A percentile compares a stretch with the other conserved stretches of the same genome.
Conservation (phyloP, 2,888 invertebrate genomes). For the Amphipoea oculea region DNA sequence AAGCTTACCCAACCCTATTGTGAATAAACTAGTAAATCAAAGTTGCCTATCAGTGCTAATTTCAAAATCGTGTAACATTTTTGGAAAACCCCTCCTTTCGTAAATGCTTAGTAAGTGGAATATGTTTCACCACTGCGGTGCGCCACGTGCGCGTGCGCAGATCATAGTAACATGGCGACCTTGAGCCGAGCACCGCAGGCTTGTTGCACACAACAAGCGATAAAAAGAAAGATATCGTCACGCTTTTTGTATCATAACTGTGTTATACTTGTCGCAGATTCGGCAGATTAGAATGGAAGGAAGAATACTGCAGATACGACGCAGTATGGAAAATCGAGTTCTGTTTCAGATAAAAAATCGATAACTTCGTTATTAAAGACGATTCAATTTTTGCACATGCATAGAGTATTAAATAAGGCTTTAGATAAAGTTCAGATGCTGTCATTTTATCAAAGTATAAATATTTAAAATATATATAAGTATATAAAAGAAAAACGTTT, state of each 20-base stretch:
- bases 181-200: conserved; percentile 24
- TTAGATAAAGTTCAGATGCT: too few species aligned
- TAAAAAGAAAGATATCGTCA: conserved; percentile 14
- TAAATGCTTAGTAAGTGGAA: conserved; percentile 31
- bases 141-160: conserved; percentile 37
- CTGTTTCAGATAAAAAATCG: too few species aligned
- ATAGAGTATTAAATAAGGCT: too few species aligned
- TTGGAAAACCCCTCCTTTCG: conserved; percentile 55
- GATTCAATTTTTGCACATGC: too few species aligned
- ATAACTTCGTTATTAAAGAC: too few species aligned
- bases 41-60: not conserved
- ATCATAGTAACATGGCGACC: conserved; percentile 32
- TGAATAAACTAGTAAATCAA: conserved; percentile 31
- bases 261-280: not conserved
- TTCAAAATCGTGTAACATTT: conserved; percentile 17
- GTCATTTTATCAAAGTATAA: too few species aligned
- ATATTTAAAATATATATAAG: too few species aligned
- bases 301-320: not conserved
- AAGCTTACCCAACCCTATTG: conserved; percentile 7
- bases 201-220: conserved; percentile 12
- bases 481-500: too few species aligned
- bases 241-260: not conserved
- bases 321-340: too few species aligned
- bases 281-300: conserved; percentile 1
- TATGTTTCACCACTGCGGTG: conserved; percentile 44